A percentile compares a stretch with the other conserved stretches of the same genome.
These are phyloP conservation scores for Discoglossus pictus DNA, from an alignment of 2,797 vertebrate species.

Conservation along the genomic window DNA sequence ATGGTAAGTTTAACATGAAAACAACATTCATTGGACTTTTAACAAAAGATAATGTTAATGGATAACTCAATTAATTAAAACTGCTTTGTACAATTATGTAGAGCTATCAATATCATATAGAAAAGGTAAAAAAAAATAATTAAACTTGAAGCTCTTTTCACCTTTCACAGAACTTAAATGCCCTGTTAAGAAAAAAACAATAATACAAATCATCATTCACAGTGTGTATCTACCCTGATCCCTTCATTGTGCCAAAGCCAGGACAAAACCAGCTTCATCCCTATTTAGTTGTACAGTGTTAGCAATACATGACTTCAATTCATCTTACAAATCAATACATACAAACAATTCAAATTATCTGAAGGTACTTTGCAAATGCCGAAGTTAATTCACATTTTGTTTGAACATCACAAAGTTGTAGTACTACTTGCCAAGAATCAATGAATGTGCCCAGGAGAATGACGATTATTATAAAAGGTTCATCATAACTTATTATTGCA, in stretches of 20 bases:
- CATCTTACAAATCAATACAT: slow-evolving; percentile 62
- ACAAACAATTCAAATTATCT: slow-evolving; percentile 61
- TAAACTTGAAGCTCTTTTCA: too few species aligned
- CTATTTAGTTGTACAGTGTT: slow-evolving; percentile 42
- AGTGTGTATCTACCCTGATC: background rate
- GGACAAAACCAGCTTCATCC: slow-evolving; percentile 8
- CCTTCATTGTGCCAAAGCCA: background rate
- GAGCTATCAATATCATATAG: too few species aligned
- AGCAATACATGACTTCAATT: slow-evolving; percentile 58
- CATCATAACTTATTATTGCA: slow-evolving; percentile 35
- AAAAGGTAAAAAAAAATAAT: too few species aligned
- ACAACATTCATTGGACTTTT: too few species aligned
- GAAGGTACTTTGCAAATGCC: slow-evolving; percentile 60
- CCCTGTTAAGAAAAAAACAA: too few species aligned
- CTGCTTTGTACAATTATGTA: too few species aligned
- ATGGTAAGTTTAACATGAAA: too few species aligned
- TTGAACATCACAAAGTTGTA: slow-evolving; percentile 60
- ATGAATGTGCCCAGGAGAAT: slow-evolving; percentile 50
- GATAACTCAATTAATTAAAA: too few species aligned
- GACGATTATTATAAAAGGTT: slow-evolving; percentile 49
- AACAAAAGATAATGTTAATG: too few species aligned
- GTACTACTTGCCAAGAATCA: slow-evolving; percentile 53
- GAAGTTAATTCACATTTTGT: slow-evolving; percentile 62
- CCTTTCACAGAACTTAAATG: too few species aligned
- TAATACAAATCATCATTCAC: background rate